Evolutionary conservation across 2,797 vertebrate species (phyloP), one percentile per base, ranked within the genome.

Genomic region (Cossypha caffra): DNA sequence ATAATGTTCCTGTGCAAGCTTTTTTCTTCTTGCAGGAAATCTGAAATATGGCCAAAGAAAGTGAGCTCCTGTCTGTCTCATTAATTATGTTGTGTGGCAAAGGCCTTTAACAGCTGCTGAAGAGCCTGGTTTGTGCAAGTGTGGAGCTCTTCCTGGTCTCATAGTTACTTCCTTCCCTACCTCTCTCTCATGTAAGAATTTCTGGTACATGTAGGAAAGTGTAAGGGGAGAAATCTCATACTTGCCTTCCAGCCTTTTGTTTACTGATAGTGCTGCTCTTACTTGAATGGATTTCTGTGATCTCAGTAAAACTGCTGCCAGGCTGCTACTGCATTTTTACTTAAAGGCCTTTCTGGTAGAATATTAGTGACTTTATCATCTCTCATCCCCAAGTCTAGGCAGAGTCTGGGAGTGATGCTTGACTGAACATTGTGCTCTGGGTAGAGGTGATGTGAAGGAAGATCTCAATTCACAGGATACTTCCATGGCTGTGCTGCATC

Each of bases 11-110:
- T 73, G 9, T 62, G 51, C n/a, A 67, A 83, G 43, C 38, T 29
- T 40, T 67, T 74, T 79, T 31, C 26, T 69, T 78, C 47, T 85
- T 63, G 23, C 59, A 69, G 86, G 66, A 80, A 74, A 59, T 74
- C 23, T 55, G 52, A 83, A 73, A 45, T 69, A 19, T 1, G 20
- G 20, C 40, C 25, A 40, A 71, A 62, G 68, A 59, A 74, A 71
- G 57, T 31, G 48, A 63, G 28, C 31, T 88, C 5, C 25, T 71
- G 9, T 50, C 24, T 68, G 28, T 86, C 33, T 74, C 40, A 12
- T 90, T 51, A 29, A 7, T 4, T 4, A 4, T 45, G 7, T 38
- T 50, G 16, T 0, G 0, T 52, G 45, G 43, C 52, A 74, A 55
- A 91, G 61, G 33, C 5, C 10, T 57, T 48, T 21, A 52, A 15